Percentiles rank a stretch among this genome's conserved stretches.
Conservation (phyloP, 2,797 vertebrate species). For the Phyllotis vaccarum region DNA sequence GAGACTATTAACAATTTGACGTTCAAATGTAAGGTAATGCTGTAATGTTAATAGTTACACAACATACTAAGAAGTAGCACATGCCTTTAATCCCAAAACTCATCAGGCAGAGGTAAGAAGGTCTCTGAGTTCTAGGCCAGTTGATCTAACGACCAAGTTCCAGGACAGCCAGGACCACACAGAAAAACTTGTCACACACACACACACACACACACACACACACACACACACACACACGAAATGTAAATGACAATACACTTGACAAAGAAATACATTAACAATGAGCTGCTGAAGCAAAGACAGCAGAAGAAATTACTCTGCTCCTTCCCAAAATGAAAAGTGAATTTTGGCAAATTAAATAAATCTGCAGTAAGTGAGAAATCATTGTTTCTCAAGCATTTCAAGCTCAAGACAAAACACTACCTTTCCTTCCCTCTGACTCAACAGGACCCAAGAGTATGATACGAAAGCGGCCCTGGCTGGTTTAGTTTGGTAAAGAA, state of each 20-base stretch:
- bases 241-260: background rate
- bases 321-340: background rate
- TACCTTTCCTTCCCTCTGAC: background rate
- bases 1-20: slow-evolving; percentile 19
- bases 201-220: no score
- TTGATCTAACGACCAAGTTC: background rate
- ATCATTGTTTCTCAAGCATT: background rate
- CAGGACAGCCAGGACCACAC: background rate
- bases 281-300: background rate
- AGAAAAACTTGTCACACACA: background rate
- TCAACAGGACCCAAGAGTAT: background rate
- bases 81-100: background rate
- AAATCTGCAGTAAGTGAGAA: background rate
- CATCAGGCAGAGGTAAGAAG: background rate
- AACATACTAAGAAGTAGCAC: background rate
- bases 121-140: background rate
- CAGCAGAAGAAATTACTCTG: background rate
- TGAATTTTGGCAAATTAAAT: background rate
- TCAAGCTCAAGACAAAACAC: slow-evolving; percentile 31
- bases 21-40: background rate
- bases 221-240: no score
- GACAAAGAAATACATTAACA: background rate
- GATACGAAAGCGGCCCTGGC: background rate
- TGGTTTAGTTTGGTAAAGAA: background rate
- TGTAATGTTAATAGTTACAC: background rate